phyloP scores from a whole-genome alignment of 2,888 invertebrate genomes.

The Lasioglossum villosulum region DNA sequence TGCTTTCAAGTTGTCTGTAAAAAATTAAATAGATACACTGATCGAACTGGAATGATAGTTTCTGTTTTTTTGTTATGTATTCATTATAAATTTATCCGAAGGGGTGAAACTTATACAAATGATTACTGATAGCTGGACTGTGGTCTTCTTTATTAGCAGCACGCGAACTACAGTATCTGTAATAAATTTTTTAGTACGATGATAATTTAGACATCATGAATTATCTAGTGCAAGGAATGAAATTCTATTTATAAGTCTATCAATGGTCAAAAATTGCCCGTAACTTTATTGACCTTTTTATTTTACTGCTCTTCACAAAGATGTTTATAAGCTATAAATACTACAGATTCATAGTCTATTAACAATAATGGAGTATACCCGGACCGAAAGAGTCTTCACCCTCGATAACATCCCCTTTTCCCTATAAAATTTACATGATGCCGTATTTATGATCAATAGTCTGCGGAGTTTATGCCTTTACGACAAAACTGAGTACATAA shows the following conservation, averaged over 20 bases:
- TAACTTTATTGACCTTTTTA: neutral
- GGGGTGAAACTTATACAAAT: neutral
- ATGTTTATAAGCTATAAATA: neutral
- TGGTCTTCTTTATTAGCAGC: neutral
- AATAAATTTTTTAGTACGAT: neutral
- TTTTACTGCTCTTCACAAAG: neutral
- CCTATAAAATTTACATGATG: constrained; percentile 1
- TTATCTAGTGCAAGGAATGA: neutral
- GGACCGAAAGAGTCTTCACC: neutral
- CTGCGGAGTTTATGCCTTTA: neutral
- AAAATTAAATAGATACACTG: neutral
- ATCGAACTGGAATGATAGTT: no score
- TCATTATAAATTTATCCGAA: neutral
- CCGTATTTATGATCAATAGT: constrained; percentile 5
- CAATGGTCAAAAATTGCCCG: neutral
- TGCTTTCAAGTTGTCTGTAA: neutral
- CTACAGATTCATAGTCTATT: neutral
- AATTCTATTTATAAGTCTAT: neutral
- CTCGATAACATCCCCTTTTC: neutral
- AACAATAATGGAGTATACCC: neutral
- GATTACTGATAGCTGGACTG: neutral
- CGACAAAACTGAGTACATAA: neutral
- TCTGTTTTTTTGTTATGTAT: neutral
- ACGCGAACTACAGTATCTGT: neutral
- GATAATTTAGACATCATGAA: neutral